Base-by-base conservation (phyloP, 2,888 invertebrate species). In the Drosophila pseudotakahashii region DNA sequence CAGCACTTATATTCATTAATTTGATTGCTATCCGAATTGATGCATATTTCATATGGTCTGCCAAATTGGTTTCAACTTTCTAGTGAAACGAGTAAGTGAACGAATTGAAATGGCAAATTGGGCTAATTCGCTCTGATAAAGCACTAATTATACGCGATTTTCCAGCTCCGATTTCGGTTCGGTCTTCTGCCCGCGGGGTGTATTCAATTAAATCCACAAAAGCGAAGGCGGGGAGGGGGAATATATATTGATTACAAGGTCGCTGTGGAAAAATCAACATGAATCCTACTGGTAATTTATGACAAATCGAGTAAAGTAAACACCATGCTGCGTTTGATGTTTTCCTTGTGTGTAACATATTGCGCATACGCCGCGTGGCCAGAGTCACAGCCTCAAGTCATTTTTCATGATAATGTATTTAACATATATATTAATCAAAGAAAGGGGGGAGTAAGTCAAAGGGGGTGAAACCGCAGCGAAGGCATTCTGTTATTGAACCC, bases 401-500 rank as follows among this genome's bases (percentile, higher is more conserved):
- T 83, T 83, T 78, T 77, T 84, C 79, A 73, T 76, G 75, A 75
- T 73, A 81, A 75, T 75, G 70, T 78, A 72, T 75, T 82, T 74
- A 77, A 75, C 76, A 73, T 77, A 72, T 73, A 74, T 80, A 85
- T 85, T 85, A 85, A 85, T 88, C 88, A 87, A 79, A 3, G n/a
- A n/a, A n/a, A n/a, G n/a, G n/a, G n/a, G n/a, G n/a, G n/a, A n/a
- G n/a, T n/a, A n/a, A n/a, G n/a, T n/a, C n/a, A 16, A 2, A 1
- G 1, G 57, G 9, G 14, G 32, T 14, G n/a, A 13, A 62, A 52
- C 59, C 45, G 54, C 63, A 54, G 54, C 71, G 69, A 58, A 75
- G 76, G 69, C 68, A 79, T 74, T 78, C 67, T 55, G 75, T 66
- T 80, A 80, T 88, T 85, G 83, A 85, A 80, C 77, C 72, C 71